These are phyloP conservation scores for Borostomias antarcticus DNA, from an alignment of 2,797 vertebrate species.

Conservation along the genomic window DNA sequence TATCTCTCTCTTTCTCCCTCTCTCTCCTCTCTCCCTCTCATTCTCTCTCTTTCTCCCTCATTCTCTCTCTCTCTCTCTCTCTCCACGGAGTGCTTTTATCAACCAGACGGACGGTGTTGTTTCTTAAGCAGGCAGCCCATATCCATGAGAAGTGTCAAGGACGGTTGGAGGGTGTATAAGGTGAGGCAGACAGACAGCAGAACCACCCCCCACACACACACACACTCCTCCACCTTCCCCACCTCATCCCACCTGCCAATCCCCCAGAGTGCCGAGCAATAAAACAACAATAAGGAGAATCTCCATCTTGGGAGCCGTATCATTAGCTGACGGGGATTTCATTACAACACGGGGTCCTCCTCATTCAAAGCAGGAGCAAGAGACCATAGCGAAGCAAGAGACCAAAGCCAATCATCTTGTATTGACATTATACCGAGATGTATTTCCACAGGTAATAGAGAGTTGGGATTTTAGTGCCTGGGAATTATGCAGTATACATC, in stretches of 20 bases:
- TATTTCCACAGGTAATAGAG: too few relatives aligned
- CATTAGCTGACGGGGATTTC: conserved; percentile 42
- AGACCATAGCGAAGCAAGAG: conserved; percentile 29
- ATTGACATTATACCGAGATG: conserved; percentile 7
- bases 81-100: conserved; percentile 57
- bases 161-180: conserved; percentile 33
- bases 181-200: conserved; percentile 27
- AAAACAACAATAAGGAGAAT: conserved; percentile 34
- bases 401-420: conserved; percentile 47
- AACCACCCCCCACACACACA: neutral
- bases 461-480: too few relatives aligned
- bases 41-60: too few relatives aligned
- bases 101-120: conserved; percentile 69
- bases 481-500: too few relatives aligned
- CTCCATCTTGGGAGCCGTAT: conserved; percentile 26
- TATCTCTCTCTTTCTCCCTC: too few relatives aligned
- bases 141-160: conserved; percentile 70
- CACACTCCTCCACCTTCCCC: neutral
- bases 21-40: too few relatives aligned
- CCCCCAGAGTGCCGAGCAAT: conserved; percentile 20
- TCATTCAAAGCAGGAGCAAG: conserved; percentile 34
- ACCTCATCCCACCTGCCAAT: neutral
- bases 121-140: conserved; percentile 68
- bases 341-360: conserved; percentile 36
- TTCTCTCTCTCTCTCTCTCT: too few relatives aligned